Percentiles rank a stretch among this genome's conserved stretches.
These are phyloP conservation scores for Cirrhinus mrigala DNA, from an alignment of 2,797 vertebrate genomes.

Conservation along the genomic window DNA sequence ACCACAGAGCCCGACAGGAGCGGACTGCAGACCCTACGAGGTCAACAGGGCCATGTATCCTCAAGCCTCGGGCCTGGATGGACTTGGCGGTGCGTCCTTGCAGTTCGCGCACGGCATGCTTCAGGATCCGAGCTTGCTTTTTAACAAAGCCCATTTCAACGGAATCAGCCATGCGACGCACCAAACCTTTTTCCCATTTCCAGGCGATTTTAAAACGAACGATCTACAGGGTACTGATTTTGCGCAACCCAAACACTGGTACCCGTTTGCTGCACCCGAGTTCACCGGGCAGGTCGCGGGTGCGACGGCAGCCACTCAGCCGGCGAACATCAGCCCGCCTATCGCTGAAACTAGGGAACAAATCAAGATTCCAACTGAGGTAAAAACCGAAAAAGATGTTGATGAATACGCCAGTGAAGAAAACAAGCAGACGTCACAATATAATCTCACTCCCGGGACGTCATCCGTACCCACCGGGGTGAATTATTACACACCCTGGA, in stretches of 20 bases:
- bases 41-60: conserved; percentile 73
- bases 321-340: conserved; percentile 71
- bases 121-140: conserved; percentile 77
- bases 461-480: conserved; percentile 72
- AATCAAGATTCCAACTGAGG: conserved; percentile 72
- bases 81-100: conserved; percentile 69
- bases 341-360: conserved; percentile 77
- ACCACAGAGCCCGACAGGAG: conserved; percentile 69
- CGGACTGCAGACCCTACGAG: conserved; percentile 76
- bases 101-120: conserved; percentile 75
- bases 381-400: conserved; percentile 76
- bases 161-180: conserved; percentile 69
- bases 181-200: conserved; percentile 78
- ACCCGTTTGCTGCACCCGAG: conserved; percentile 78
- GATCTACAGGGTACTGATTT: conserved; percentile 76
- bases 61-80: conserved; percentile 73
- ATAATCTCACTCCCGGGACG: conserved; percentile 57
- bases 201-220: conserved; percentile 74
- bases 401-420: conserved; percentile 68
- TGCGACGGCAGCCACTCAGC: conserved; percentile 69
- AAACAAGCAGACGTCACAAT: conserved; percentile 68
- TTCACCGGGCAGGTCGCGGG: conserved; percentile 78
- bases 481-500: conserved; percentile 80
- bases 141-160: conserved; percentile 77
- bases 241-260: conserved; percentile 79